Evolutionary conservation across 2,113 vertebrate species (phyloP), one percentile per base, ranked within the genome.

Genomic region (Triplophysa rosa): DNA sequence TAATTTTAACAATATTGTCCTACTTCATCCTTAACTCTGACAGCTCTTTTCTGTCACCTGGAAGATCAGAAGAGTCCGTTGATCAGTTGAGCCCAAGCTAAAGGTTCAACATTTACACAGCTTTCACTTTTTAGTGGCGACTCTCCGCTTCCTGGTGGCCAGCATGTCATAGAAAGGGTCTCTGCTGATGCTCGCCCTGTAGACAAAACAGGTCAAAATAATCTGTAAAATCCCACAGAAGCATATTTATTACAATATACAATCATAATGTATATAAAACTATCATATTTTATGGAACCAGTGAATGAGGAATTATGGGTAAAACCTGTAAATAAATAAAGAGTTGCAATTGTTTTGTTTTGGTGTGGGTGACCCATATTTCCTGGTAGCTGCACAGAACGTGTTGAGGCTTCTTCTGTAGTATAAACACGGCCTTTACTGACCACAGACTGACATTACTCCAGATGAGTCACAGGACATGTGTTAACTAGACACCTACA

Each of bases 101-200:
- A 13, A 37, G 26, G 42, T 17, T 68, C 33, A 26, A 11, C 70
- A 47, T 9, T 77, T 26, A 65, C 8, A 37, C 47, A 1, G 65
- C 26, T 58, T n/a, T 92, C 95, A 98, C 88, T 99, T 99, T 87
- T 98, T 99, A 84, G 96, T 96, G 86, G 98, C 97, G 77, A 99
- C 96, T 89, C 97, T 95, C 83, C 95, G 91, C 83, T 99, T 99
- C 90, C 97, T 95, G 42, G 96, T 98, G 74, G 98, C 97, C 90
- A 99, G 86, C 98, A 99, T 99, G 89, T 99, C 97, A 7, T 99
- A 99, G 91, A 99, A 99, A 19, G 98, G 98, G 81, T 99, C 97
- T 86, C 94, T 96, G 89, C 96, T 99, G 93, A 99, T 99, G 86
- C 98, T 99, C 1, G 97, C 98, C 90, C 98, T 99, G 90, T n/a